Evolutionary conservation across 2,113 vertebrate species (phyloP).

Genomic region (Phodopus roborovskii): DNA sequence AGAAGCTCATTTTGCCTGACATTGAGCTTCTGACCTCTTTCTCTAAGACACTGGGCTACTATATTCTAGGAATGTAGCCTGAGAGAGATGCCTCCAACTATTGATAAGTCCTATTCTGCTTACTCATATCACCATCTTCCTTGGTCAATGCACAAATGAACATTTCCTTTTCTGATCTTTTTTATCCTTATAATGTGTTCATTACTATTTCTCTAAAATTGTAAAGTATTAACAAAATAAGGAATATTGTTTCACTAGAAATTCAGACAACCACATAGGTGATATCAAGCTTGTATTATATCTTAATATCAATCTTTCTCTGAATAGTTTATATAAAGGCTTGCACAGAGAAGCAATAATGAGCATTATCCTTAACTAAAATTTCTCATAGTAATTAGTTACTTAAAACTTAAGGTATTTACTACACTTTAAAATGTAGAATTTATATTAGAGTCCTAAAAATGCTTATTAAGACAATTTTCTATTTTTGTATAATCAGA

Average conservation of each 20-base stretch:
- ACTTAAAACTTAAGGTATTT: conserved; percentile 59
- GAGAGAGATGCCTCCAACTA: background rate
- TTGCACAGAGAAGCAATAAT: background rate
- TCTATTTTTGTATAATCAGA: background rate
- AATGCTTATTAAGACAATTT: conserved; percentile 43
- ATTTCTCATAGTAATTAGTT: conserved; percentile 50
- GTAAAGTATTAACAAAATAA: background rate
- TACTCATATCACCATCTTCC: background rate
- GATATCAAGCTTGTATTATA: background rate
- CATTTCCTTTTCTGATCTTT: background rate
- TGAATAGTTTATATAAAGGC: background rate
- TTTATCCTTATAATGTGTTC: background rate
- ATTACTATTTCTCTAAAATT: background rate
- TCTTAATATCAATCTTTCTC: background rate
- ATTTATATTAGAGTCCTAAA: conserved; percentile 38
- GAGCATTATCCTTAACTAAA: conserved; percentile 41
- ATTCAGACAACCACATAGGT: background rate
- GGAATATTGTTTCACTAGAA: background rate
- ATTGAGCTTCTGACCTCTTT: background rate
- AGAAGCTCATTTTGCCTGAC: background rate
- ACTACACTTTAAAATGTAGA: conserved; percentile 59
- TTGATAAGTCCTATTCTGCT: background rate
- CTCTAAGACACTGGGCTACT: background rate
- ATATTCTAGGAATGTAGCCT: background rate
- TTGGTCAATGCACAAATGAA: background rate